Evolutionary conservation across 2,888 invertebrate species (phyloP).

Genomic region (Drosophila subquinaria): DNA sequence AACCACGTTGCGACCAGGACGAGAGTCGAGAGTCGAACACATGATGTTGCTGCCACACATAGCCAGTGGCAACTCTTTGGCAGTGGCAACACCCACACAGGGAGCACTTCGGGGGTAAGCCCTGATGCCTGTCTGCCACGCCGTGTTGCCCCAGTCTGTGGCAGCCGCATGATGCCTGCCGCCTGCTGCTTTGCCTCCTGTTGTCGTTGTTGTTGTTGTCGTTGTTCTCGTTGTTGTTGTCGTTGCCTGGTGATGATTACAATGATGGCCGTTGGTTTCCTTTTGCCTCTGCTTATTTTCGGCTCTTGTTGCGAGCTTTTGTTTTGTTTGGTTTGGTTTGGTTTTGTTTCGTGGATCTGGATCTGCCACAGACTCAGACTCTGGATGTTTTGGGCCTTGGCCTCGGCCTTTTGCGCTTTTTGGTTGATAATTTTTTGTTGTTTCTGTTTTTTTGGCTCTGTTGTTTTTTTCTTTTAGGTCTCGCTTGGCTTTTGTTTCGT

Average conservation of each 20-base stretch:
- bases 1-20: constrained; percentile 52
- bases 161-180: constrained; percentile 41
- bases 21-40: constrained; percentile 22
- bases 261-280: constrained; percentile 75
- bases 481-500: constrained; percentile 77
- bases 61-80: constrained; percentile 43
- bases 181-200: constrained; percentile 41
- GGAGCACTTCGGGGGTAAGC: constrained; percentile 37
- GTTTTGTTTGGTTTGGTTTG: constrained; percentile 49
- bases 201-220: constrained; percentile 9
- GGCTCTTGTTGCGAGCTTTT: constrained; percentile 65
- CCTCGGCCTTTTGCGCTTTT: constrained; percentile 61
- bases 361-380: constrained; percentile 28
- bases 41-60: constrained; percentile 40
- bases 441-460: constrained; percentile 33
- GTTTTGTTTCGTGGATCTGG: constrained; percentile 41
- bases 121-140: constrained; percentile 43
- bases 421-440: constrained; percentile 73
- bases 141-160: constrained; percentile 19
- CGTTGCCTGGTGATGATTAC: constrained; percentile 78
- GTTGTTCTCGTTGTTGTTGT: constrained; percentile 40
- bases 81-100: constrained; percentile 22
- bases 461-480: constrained; percentile 48
- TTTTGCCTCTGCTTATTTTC: constrained; percentile 59
- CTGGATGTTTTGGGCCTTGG: constrained; percentile 19